Base-by-base conservation (phyloP, 2,797 vertebrate species). In the Brachyrhaphis roseni region DNA sequence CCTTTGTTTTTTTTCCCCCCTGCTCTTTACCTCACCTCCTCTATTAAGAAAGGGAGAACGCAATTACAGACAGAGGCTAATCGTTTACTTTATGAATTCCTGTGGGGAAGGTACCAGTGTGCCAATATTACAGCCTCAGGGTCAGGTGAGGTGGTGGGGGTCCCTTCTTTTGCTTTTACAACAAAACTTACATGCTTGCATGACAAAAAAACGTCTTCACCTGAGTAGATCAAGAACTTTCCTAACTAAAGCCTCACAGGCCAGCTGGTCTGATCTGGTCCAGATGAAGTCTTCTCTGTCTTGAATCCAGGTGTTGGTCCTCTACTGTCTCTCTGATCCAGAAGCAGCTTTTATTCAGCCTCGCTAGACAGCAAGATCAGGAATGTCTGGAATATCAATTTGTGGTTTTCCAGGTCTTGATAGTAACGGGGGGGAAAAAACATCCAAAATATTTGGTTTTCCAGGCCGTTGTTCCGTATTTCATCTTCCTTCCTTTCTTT, bases 31-130 rank as follows among this genome's bases (percentile, higher is more conserved):
- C 94, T 96, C 95, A 94, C 95, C 90, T 93, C 95, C 96, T 93
- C 96, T 97, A 98, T 98, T 97, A 98, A 96, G 94, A 94, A 93
- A 95, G 93, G 93, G 97, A 96, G 97, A 97, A 96, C 91, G 95
- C 96, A 98, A 97, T 98, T 98, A 98, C 94, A 96, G 96, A 91
- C 94, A 90, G 94, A 95, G 97, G 97, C 97, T 97, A 98, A 97
- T 96, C 95, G 89, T 93, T 92, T 94, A 94, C 94, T 96, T 97
- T 97, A 97, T 97, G 96, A 97, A 97, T 97, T 97, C 96, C 95
- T 96, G 95, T 94, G 95, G 96, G 97, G 96, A 96, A 95, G 96
- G 95, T 94, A 92, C 94, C 95, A 94, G 95, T 94, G 90, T 95
- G 95, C 95, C 93, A 90, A 91, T 94, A 95, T 95, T 95, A 93